A percentile compares a stretch with the other conserved stretches of the same genome.
These are phyloP conservation scores for Cantharis flavilabris DNA, from an alignment of 2,888 invertebrate species.

Conservation along the genomic window DNA sequence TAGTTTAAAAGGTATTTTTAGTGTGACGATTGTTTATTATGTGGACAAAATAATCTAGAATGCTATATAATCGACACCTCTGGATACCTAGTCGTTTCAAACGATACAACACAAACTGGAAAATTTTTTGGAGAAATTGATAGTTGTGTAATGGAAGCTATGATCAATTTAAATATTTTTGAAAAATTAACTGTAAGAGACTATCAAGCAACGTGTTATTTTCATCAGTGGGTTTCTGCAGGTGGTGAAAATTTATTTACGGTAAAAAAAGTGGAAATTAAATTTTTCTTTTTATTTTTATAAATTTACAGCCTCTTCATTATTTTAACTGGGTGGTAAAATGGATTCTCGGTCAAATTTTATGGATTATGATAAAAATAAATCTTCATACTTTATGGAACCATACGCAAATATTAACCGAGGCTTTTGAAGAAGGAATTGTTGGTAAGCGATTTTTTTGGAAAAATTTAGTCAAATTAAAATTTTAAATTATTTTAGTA, in stretches of 20 bases:
- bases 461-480: not conserved
- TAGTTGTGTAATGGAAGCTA: constrained; percentile 75
- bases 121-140: constrained; percentile 85
- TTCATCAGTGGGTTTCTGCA: constrained; percentile 49
- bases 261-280: constrained; percentile 40
- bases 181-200: constrained; percentile 79
- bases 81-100: constrained; percentile 82
- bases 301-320: constrained; percentile 54
- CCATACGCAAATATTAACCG: constrained; percentile 33
- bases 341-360: constrained; percentile 54
- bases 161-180: constrained; percentile 74
- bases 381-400: constrained; percentile 43
- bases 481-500: not conserved
- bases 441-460: constrained; percentile 9
- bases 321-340: constrained; percentile 51
- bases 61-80: constrained; percentile 93
- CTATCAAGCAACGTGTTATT: constrained; percentile 79
- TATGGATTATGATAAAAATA: constrained; percentile 48
- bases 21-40: constrained; percentile 41
- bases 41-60: constrained; percentile 64
- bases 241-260: constrained; percentile 49
- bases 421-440: constrained; percentile 3
- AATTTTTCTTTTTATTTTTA: constrained; percentile 15
- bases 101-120: constrained; percentile 71
- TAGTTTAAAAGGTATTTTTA: constrained; percentile 21